phyloP scores from a whole-genome alignment of 2,113 vertebrate genomes.

The Hippocampus zosterae region DNA sequence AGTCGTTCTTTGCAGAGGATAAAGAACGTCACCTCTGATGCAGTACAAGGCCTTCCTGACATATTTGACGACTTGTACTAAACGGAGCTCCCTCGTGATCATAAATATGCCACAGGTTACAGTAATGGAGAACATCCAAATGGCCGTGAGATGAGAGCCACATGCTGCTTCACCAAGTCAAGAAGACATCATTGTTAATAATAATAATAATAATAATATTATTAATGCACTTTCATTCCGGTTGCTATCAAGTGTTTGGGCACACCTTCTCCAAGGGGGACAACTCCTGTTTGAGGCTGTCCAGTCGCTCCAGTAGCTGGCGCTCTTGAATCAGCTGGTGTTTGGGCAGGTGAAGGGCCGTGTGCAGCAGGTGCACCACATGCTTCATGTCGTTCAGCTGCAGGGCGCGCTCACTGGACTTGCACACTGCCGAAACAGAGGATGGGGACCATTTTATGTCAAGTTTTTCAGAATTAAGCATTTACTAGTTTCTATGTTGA shows the following conservation, averaged over 20 bases:
- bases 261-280: constrained; percentile 81
- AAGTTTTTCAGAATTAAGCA: neutral
- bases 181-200: neutral
- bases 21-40: no score
- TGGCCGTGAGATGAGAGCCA: neutral
- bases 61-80: neutral
- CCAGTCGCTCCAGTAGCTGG: constrained; percentile 76
- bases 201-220: neutral
- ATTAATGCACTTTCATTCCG: neutral
- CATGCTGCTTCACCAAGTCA: neutral
- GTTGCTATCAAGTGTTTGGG: neutral
- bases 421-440: constrained; percentile 55
- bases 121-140: neutral
- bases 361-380: constrained; percentile 82
- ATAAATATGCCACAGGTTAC: no score
- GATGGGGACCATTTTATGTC: neutral
- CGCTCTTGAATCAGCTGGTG: constrained; percentile 79
- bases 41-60: neutral
- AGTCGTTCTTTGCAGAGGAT: no score
- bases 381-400: constrained; percentile 77
- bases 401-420: constrained; percentile 57
- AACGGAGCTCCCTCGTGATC: neutral
- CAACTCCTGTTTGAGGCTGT: constrained; percentile 79
- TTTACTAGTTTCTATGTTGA: neutral
- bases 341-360: constrained; percentile 76